Percentiles rank a stretch among this genome's conserved stretches.
phyloP scores from a whole-genome alignment of 2,888 invertebrate species.

The Drosophila heteroneura region DNA sequence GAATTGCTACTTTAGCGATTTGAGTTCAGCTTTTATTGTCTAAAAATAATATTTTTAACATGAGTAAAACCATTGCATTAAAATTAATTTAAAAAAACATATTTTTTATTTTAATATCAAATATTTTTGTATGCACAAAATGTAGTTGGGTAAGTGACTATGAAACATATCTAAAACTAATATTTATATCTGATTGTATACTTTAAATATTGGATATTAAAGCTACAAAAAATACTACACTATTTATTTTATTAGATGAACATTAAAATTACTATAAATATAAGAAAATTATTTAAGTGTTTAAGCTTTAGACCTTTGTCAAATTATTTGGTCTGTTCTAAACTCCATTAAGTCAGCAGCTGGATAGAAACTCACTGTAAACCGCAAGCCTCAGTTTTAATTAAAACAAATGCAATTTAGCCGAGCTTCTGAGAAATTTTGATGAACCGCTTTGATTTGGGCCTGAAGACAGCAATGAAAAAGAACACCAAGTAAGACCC shows the following conservation, averaged over 20 bases:
- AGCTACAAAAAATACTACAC: background rate
- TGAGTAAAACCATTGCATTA: background rate
- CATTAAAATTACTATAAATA: background rate
- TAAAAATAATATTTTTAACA: background rate
- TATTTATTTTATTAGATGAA: background rate
- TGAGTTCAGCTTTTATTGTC: background rate
- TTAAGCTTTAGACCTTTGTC: conserved; percentile 7
- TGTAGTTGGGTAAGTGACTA: background rate
- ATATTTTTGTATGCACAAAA: background rate
- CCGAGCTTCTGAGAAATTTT: conserved; percentile 51
- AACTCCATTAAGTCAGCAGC: conserved; percentile 12
- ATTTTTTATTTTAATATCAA: background rate
- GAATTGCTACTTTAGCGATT: background rate
- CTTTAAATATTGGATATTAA: background rate
- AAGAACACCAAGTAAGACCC: background rate
- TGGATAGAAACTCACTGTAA: conserved; percentile 1
- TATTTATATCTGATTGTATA: background rate
- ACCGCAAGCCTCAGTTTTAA: conserved; percentile 59
- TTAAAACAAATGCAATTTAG: conserved; percentile 78
- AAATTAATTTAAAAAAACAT: background rate
- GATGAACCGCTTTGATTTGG: conserved; percentile 68
- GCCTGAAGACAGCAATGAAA: conserved; percentile 21
- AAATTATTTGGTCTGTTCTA: background rate
- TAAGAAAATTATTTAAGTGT: background rate
- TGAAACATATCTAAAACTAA: background rate